Base-by-base conservation (phyloP, 2,888 invertebrate genomes). In the Drosophila nr. fundita region DNA sequence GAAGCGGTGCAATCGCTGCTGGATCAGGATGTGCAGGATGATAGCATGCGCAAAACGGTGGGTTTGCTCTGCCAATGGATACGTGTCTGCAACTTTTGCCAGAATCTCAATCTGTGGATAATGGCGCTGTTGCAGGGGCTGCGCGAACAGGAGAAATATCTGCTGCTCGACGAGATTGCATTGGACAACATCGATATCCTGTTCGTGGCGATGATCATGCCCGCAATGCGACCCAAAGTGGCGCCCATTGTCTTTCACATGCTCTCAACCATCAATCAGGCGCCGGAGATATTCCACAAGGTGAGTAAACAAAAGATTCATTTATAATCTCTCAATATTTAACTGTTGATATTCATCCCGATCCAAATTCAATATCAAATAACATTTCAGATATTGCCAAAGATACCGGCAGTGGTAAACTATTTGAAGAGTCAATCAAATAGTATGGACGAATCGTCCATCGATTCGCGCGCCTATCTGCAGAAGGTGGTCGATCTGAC, bases 31-130 rank as follows among this genome's bases (percentile, higher is more conserved):
- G 84, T 91, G 0, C 75, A 81, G 10, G 89, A 91, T 45, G 81
- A 83, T 1, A 95, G 95, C 40, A 93, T 96, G 11, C 94, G 95
- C 24, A 94, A 95, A 57, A 95, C 96, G 0, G 93, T 97, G 4
- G 94, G 94, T 27, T 94, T 95, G 54, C 93, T 97, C 1, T 96
- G 96, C 85, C 93, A 93, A n/a, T 97, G 96, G 96, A 91, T 96
- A 64, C 94, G 94, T 1, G 94, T 94, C 63, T 95, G 95, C 94
- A 94, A 94, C 30, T 94, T 94, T 71, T 95, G 95, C 0, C 94
- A 95, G 4, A 94, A 95, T 53, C 93, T 97, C 0, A 95, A 95
- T 32, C 94, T 94, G 13, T 95, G 96, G 95, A 94, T 96, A 2
- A 93, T 95, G 83, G 94, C 95, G 4, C 95, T 96, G 77, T 95